These are phyloP conservation scores for Gallinago undulata DNA, from an alignment of 2,113 vertebrate genomes.

Conservation along the genomic window DNA sequence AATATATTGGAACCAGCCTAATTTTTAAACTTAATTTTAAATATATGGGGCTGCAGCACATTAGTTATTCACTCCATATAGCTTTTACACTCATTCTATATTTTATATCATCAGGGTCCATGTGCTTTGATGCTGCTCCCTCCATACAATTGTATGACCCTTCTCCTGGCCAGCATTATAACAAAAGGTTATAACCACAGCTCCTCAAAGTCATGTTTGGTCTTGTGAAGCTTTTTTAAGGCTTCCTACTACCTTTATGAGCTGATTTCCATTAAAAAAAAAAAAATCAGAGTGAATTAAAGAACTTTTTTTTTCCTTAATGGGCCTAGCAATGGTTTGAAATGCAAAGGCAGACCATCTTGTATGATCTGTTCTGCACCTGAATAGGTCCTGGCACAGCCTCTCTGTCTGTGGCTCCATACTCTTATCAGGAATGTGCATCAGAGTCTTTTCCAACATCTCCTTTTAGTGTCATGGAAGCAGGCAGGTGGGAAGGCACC, in stretches of 20 bases:
- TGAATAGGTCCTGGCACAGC: background rate
- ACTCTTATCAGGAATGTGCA: background rate
- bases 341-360: background rate
- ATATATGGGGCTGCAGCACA: background rate
- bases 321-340: background rate
- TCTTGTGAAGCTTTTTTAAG: background rate
- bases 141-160: background rate
- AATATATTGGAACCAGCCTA: background rate
- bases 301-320: background rate
- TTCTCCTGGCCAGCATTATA: background rate
- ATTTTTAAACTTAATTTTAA: background rate
- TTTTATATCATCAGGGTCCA: background rate
- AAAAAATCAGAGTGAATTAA: background rate
- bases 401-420: background rate
- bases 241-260: background rate
- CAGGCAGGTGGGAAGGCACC: background rate
- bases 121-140: background rate
- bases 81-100: background rate
- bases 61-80: background rate
- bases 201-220: background rate
- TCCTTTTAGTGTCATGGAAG: background rate
- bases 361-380: background rate
- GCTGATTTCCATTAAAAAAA: background rate
- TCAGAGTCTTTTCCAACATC: background rate
- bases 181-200: background rate